Conservation (phyloP, 2,888 invertebrate genomes). For the Synergus itoensis region DNA sequence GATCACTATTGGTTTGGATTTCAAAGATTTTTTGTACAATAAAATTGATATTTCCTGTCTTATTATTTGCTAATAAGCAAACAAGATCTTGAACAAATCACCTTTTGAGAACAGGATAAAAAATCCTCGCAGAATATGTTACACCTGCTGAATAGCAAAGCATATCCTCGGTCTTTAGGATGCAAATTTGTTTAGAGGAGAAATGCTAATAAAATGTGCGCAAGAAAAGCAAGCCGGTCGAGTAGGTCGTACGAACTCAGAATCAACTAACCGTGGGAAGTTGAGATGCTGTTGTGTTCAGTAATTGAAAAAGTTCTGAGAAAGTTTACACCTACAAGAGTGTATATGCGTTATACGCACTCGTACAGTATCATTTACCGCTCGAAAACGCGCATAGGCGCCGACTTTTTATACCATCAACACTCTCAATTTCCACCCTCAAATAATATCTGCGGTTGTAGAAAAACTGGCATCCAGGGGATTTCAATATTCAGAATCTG, state of each 20-base stretch:
- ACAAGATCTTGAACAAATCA: background rate
- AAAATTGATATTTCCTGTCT: no score
- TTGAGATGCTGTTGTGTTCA: constrained; percentile 34
- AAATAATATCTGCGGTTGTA: constrained; percentile 27
- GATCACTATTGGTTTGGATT: background rate
- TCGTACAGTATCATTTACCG: constrained; percentile 41
- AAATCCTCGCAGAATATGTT: background rate
- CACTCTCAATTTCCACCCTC: constrained; percentile 10
- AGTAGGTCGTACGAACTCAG: constrained; percentile 25
- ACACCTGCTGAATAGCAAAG: constrained; percentile 21
- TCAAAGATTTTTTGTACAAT: background rate
- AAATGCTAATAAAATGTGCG: constrained; percentile 36
- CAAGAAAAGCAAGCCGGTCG: constrained; percentile 18
- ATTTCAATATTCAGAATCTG: constrained; percentile 37
- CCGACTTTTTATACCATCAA: constrained; percentile 22
- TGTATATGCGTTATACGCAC: constrained; percentile 16
- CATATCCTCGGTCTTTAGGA: constrained; percentile 4
- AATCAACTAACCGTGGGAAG: constrained; percentile 22
- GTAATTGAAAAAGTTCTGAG: constrained; percentile 40
- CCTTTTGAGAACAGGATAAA: background rate
- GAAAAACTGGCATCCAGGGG: constrained; percentile 11
- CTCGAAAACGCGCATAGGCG: constrained; percentile 36
- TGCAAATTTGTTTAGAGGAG: constrained; percentile 30
- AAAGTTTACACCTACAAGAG: constrained; percentile 40
- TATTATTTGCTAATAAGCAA: background rate